Percentiles rank a stretch among this genome's conserved stretches.
Conservation (phyloP, 2,113 vertebrate genomes). For the Hemiscyllium ocellatum region DNA sequence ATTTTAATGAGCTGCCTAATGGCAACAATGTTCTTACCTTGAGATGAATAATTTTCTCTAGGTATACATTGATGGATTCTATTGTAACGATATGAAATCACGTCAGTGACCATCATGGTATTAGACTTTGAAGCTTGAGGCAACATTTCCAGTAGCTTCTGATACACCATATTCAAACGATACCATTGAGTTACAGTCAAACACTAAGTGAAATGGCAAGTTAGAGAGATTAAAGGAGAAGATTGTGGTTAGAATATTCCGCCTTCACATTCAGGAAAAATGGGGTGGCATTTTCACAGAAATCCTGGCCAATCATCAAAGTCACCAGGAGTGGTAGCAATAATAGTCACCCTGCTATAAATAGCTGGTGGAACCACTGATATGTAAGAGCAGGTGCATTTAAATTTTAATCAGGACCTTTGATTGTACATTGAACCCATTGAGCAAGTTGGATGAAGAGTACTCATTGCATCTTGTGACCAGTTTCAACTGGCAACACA, state of each 20-base stretch:
- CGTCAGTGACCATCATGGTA: not conserved
- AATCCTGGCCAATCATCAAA: not conserved
- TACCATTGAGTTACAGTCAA: not conserved
- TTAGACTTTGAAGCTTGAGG: slow-evolving; percentile 7
- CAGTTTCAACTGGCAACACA: not conserved
- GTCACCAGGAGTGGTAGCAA: not conserved
- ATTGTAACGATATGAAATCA: not conserved
- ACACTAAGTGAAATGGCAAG: not conserved
- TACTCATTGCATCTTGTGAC: not conserved
- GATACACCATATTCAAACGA: not conserved
- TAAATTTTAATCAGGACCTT: not conserved
- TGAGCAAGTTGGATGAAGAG: not conserved
- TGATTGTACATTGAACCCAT: not conserved
- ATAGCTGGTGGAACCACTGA: not conserved
- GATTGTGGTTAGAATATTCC: not conserved
- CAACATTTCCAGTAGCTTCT: not conserved
- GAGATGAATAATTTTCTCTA: slow-evolving; percentile 50
- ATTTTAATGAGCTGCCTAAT: slow-evolving; percentile 58
- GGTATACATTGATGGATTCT: slow-evolving; percentile 4
- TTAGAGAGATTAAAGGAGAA: not conserved
- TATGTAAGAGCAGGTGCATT: not conserved
- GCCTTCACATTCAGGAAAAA: not conserved
- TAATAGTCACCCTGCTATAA: not conserved
- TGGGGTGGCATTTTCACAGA: not conserved
- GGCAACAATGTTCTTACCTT: slow-evolving; percentile 50